A percentile compares a stretch with the other conserved stretches of the same genome.
phyloP scores from a whole-genome alignment of 2,888 invertebrate species.

The Eurytoma californica region DNA sequence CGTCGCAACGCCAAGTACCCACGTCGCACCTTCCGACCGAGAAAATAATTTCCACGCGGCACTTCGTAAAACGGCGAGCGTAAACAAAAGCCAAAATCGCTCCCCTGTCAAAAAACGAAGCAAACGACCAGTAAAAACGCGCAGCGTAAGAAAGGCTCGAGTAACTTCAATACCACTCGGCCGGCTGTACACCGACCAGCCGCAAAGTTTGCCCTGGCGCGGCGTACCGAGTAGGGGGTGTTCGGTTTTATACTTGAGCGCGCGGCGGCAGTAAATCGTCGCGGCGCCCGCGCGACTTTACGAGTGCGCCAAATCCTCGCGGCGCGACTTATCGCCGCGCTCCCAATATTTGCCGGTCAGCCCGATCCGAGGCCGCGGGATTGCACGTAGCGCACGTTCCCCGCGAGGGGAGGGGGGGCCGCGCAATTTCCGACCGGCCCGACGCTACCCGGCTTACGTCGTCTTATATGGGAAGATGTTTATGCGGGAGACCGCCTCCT shows the following conservation, averaged over 20 bases:
- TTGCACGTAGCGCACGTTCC: slow-evolving; percentile 38
- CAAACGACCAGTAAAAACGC: no score
- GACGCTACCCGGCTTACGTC: slow-evolving; percentile 17
- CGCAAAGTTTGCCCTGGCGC: not conserved
- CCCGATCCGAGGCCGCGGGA: slow-evolving; percentile 12
- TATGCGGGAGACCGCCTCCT: slow-evolving; percentile 3
- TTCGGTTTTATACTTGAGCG: not conserved
- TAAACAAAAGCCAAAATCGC: no score
- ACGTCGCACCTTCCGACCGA: no score
- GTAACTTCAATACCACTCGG: no score
- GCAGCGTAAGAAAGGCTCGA: no score
- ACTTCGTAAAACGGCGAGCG: no score
- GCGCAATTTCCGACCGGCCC: slow-evolving; percentile 15
- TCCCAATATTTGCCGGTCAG: not conserved
- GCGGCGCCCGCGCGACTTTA: not conserved
- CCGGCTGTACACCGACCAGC: no score
- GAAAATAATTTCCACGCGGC: no score
- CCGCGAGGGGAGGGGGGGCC: not conserved
- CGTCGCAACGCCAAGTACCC: no score
- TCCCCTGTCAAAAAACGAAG: no score
- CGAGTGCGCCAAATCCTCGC: not conserved
- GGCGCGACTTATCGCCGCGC: slow-evolving; percentile 4
- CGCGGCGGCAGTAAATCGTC: slow-evolving; percentile 1
- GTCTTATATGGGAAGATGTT: slow-evolving; percentile 13
- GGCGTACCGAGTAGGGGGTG: not conserved